Evolutionary conservation across 2,113 vertebrate genomes (phyloP), one percentile per base, ranked within the genome.

Genomic region (Sturnus vulgaris): DNA sequence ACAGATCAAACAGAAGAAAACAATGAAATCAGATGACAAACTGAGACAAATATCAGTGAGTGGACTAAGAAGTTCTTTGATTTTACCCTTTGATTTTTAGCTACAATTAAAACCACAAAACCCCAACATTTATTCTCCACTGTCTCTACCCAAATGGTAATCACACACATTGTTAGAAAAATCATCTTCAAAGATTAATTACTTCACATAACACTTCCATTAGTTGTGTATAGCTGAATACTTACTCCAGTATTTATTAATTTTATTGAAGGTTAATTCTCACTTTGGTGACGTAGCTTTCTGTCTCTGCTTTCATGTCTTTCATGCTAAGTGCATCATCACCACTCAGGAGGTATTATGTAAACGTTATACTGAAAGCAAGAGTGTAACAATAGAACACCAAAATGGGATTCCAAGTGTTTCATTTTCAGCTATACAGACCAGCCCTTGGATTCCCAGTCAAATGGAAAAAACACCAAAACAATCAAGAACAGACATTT

Each of bases 1-100:
- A 57, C 57, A 87, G 73, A 95, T 88, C 66, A 93, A 96, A 88
- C 56, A 63, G 47, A 90, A 81, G 68, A 73, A 88, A 93, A 92
- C 79, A 92, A 91, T 60, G 19, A 94, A 94, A 94, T 81, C 31
- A 90, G 85, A 86, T 56, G 33, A 64, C 60, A 86, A 81, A 49
- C 28, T 65, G 42, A 93, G 66, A 88, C 56, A 86, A 88, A 81
- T 53, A 64, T 64, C 44, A 88, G 60, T 52, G 68, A 90, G 31
- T 2, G 7, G 71, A 88, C 50, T 66, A 94, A 84, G 39, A 86
- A 63, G 50, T 86, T 66, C 39, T 92, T 88, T 91, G 52, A 88
- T 83, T 94, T 73, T 59, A 82, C 31, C 25, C 59, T 94, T 76
- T 71, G 70, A 88, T 80, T 90, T 89, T 83, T 40, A 84, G 60